These are phyloP conservation scores for Ceyx cyanopectus DNA, from an alignment of 2,113 vertebrate genomes.

Conservation along the genomic window DNA sequence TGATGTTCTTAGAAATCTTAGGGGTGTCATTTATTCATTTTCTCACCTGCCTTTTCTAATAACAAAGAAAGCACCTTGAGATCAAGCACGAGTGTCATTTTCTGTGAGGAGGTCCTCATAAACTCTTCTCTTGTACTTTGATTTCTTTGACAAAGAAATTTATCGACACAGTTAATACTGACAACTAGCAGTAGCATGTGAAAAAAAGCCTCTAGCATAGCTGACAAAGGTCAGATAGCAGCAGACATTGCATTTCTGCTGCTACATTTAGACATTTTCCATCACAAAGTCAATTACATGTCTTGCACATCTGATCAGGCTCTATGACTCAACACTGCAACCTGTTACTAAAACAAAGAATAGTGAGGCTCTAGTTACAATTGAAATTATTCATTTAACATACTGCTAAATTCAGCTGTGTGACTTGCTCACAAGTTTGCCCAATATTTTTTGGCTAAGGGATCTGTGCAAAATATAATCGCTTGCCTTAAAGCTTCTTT, in stretches of 20 bases:
- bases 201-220: not conserved
- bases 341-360: not conserved
- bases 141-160: conserved; percentile 45
- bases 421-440: not conserved
- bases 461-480: not conserved
- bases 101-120: not conserved
- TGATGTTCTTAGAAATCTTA: not conserved
- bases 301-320: not conserved
- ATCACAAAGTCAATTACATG: not conserved
- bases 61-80: conserved; percentile 6
- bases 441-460: not conserved
- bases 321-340: not conserved
- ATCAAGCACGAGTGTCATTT: conserved; percentile 14
- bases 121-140: conserved; percentile 24
- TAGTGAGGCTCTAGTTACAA: not conserved
- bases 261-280: not conserved
- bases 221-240: conserved; percentile 45
- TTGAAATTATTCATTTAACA: not conserved
- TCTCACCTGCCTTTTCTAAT: conserved; percentile 37
- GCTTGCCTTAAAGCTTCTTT: not conserved
- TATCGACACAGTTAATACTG: conserved; percentile 33
- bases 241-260: not conserved
- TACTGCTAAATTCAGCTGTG: not conserved
- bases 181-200: not conserved
- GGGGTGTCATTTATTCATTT: conserved; percentile 7